Conservation (phyloP, 1,140 invertebrate genomes). For the Andricus grossulariae region DNA sequence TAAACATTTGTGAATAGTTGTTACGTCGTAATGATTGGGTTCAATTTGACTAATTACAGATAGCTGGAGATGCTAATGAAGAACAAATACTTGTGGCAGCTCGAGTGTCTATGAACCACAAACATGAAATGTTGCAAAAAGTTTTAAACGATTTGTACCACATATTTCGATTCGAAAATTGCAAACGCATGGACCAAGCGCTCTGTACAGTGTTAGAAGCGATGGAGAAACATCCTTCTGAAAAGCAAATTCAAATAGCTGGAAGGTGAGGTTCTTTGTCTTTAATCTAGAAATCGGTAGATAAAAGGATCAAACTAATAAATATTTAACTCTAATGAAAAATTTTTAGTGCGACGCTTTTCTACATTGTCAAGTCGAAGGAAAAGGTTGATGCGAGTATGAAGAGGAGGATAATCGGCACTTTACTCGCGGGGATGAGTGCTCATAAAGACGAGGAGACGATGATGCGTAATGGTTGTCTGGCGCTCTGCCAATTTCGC, state of each 20-base stretch:
- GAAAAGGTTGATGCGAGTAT: slow-evolving; percentile 83
- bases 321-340: slow-evolving; percentile 38
- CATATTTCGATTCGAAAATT: slow-evolving; percentile 88
- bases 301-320: slow-evolving; percentile 37
- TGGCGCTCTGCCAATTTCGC: slow-evolving; percentile 95
- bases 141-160: slow-evolving; percentile 95
- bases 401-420: slow-evolving; percentile 87
- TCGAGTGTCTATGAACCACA: slow-evolving; percentile 83
- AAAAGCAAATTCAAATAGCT: slow-evolving; percentile 94
- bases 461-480: slow-evolving; percentile 96
- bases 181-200: slow-evolving; percentile 82
- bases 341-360: slow-evolving; percentile 89
- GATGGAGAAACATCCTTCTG: slow-evolving; percentile 88
- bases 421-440: slow-evolving; percentile 92
- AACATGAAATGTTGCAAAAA: slow-evolving; percentile 86
- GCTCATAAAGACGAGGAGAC: slow-evolving; percentile 88
- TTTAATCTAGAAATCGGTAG: background rate
- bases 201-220: slow-evolving; percentile 87
- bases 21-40: background rate
- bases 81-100: slow-evolving; percentile 92
- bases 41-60: slow-evolving; percentile 72
- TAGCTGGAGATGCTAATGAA: slow-evolving; percentile 94
- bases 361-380: slow-evolving; percentile 94
- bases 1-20: background rate
- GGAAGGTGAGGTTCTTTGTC: slow-evolving; percentile 81